Base-by-base conservation (phyloP, 2,797 vertebrate species). In the Sardinella longiceps region DNA sequence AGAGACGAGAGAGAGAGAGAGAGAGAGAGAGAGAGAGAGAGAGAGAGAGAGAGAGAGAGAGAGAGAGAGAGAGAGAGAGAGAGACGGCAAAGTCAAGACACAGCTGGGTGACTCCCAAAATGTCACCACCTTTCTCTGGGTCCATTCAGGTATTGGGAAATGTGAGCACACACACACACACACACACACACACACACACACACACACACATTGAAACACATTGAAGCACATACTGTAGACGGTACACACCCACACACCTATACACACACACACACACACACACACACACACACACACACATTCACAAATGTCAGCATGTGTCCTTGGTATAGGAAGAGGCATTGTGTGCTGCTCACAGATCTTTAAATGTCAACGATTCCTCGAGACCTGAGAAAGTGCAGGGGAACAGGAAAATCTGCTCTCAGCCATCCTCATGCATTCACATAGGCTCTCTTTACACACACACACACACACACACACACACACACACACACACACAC, bases 301-400 rank as follows among this genome's bases (percentile, higher is more conserved):
- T 93, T 91, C 85, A 89, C 88, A 94, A 95, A 95, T 95, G 92
- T 92, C 94, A 94, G 87, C 86, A 86, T 89, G 89, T 89, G 90
- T 93, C 91, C 89, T 91, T 89, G 89, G 88, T 84, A 83, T 90
- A 88, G 46, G 58, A 87, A 77, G 33, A 88, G 87, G 88, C 88
- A 90, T 88, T 91, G 91, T 90, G 90, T 92, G 90, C 90, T 87
- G 85, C 86, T 91, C 90, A 88, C 89, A 87, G 58, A 90, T 92
- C 91, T 91, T 91, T 85, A 94, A 95, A 95, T 94, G 93, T 93
- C 93, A 94, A 88, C 88, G 91, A 82, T 85, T 82, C 86, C 84
- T 84, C 30, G 48, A 77, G 70, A 43, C 70, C 70, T 77, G 5
- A 6, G 70, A 77, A 20, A 23, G 70, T 43, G 37, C 18, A 20